These are phyloP conservation scores for Drosophila buzzatii DNA, from an alignment of 2,888 invertebrate species.

Conservation along the genomic window DNA sequence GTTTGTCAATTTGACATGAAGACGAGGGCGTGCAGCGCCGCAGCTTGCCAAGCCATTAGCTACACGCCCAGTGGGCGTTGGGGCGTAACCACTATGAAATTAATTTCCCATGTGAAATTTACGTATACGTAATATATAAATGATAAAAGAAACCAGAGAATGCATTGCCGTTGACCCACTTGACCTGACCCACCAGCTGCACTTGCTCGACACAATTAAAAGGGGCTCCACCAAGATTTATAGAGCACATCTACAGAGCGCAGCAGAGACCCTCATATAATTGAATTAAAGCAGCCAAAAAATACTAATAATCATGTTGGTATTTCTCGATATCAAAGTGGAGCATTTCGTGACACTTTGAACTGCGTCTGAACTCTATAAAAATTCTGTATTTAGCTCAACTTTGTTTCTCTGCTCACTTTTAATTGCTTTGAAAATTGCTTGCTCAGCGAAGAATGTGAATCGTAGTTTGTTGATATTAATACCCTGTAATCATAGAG, in stretches of 20 bases:
- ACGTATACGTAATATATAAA: conserved; percentile 60
- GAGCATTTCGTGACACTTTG: conserved; percentile 58
- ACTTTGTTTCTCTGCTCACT: not conserved
- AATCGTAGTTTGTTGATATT: not conserved
- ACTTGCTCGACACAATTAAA: conserved; percentile 41
- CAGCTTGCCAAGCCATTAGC: conserved; percentile 71
- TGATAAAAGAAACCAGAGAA: conserved; percentile 18
- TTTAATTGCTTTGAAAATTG: conserved; percentile 51
- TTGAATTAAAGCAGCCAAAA: conserved; percentile 51
- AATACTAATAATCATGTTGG: not conserved
- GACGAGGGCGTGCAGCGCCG: conserved; percentile 44
- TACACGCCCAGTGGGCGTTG: conserved; percentile 4
- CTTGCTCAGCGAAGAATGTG: conserved; percentile 53
- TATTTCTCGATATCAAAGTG: conserved; percentile 26
- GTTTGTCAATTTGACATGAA: conserved; percentile 53
- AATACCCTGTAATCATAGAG: not conserved
- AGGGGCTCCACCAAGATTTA: conserved; percentile 43
- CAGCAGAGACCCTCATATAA: conserved; percentile 6
- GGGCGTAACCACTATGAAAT: conserved; percentile 73
- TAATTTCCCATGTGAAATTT: conserved; percentile 80
- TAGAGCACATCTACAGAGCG: conserved; percentile 1
- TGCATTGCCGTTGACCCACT: conserved; percentile 61
- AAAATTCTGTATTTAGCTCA: conserved; percentile 2
- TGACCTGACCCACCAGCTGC: conserved; percentile 29
- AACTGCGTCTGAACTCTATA: conserved; percentile 49